These are phyloP conservation scores for Anseranas semipalmata DNA, from an alignment of 2,113 vertebrate genomes.

Conservation along the genomic window DNA sequence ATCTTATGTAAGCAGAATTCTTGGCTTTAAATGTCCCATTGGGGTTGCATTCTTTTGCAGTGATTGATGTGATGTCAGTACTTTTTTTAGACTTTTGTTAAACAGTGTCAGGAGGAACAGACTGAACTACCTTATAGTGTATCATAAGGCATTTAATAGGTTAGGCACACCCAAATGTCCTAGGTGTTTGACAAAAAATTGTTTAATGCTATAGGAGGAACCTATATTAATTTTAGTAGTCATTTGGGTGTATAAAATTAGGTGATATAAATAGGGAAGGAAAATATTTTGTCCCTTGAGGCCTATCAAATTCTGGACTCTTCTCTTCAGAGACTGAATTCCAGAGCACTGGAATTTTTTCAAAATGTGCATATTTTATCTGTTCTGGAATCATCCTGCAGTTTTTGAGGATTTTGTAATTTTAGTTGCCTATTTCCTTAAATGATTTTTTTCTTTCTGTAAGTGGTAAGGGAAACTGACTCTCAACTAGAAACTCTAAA, in stretches of 20 bases:
- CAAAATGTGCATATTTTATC: no score
- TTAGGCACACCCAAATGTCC: not conserved
- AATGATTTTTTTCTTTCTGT: not conserved
- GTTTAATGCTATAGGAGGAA: no score
- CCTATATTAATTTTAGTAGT: not conserved
- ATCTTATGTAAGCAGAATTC: slow-evolving; percentile 5
- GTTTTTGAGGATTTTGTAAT: not conserved
- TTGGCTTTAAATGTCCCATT: not conserved
- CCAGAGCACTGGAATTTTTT: not conserved
- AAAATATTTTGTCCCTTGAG: not conserved
- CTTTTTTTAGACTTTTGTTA: not conserved
- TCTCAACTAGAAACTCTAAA: not conserved
- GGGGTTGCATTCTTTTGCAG: not conserved
- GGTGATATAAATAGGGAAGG: not conserved
- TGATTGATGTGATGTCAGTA: not conserved
- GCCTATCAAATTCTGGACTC: not conserved
- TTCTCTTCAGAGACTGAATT: not conserved
- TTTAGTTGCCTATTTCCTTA: not conserved
- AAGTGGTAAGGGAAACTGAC: not conserved
- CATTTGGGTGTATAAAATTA: not conserved
- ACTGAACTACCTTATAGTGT: not conserved
- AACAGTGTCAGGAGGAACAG: not conserved
- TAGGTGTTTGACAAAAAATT: no score
- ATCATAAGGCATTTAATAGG: not conserved
- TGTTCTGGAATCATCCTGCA: not conserved